Conservation (phyloP, 1,140 invertebrate species). For the Ceratina calcarata region DNA sequence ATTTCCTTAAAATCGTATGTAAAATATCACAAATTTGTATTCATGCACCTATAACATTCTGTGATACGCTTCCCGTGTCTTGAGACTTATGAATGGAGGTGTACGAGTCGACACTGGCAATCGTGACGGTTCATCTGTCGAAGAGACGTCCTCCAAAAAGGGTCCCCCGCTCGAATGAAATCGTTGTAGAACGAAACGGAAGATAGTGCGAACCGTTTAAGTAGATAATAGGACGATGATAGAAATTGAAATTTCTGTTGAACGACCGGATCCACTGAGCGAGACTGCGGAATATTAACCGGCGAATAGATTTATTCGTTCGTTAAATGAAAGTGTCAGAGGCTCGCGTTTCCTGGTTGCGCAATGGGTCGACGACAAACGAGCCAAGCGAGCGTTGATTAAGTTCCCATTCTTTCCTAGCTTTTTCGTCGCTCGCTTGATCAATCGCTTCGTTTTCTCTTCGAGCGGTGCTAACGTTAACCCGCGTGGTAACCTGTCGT, state of each 20-base stretch:
- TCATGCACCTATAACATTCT: no score
- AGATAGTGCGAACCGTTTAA: no score
- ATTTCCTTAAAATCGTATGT: no score
- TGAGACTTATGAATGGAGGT: no score
- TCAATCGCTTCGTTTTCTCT: slow-evolving; percentile 71
- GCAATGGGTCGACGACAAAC: slow-evolving; percentile 1
- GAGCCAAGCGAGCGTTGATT: slow-evolving; percentile 3
- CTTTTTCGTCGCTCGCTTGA: slow-evolving; percentile 46
- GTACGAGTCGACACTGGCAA: no score
- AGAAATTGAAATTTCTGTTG: not conserved
- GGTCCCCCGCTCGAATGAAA: not conserved
- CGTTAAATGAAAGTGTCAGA: slow-evolving; percentile 20
- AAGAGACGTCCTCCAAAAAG: not conserved
- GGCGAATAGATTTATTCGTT: not conserved
- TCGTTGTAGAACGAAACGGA: not conserved
- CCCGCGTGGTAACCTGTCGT: not conserved
- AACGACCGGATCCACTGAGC: not conserved
- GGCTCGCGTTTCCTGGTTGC: not conserved
- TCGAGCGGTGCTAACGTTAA: not conserved
- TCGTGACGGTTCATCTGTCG: no score
- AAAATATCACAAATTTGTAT: no score
- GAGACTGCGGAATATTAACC: not conserved
- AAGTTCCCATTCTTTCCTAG: not conserved
- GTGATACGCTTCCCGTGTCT: not conserved
- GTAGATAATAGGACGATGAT: no score